phyloP scores from a whole-genome alignment of 2,113 vertebrate genomes.

The Cervus canadensis region DNA sequence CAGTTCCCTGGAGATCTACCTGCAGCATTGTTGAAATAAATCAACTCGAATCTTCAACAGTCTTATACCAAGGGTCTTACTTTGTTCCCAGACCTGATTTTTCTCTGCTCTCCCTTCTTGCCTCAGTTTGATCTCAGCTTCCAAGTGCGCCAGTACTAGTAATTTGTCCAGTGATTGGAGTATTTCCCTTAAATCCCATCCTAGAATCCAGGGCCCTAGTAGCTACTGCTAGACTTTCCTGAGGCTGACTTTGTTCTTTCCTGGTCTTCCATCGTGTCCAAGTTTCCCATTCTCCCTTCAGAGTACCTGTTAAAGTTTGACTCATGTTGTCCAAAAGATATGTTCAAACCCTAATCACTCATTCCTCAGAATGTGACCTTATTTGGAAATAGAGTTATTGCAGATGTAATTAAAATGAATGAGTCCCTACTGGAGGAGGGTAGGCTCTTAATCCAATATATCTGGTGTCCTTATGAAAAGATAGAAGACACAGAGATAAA shows the following conservation, averaged over 20 bases:
- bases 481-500: background rate
- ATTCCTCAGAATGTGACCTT: background rate
- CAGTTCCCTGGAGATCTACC: background rate
- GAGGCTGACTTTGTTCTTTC: background rate
- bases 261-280: background rate
- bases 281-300: background rate
- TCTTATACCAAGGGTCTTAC: background rate
- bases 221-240: background rate
- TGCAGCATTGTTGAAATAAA: background rate
- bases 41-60: background rate
- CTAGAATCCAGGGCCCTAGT: background rate
- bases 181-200: background rate
- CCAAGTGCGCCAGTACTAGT: background rate
- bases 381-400: background rate
- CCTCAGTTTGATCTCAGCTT: background rate
- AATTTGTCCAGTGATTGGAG: background rate
- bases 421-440: no score
- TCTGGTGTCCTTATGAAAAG: background rate
- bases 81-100: background rate
- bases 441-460: background rate
- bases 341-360: background rate
- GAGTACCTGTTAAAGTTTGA: background rate
- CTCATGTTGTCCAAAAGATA: background rate
- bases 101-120: background rate
- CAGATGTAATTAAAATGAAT: background rate